Evolutionary conservation across 2,888 invertebrate genomes (phyloP).

Genomic region (Adineta ricciae): DNA sequence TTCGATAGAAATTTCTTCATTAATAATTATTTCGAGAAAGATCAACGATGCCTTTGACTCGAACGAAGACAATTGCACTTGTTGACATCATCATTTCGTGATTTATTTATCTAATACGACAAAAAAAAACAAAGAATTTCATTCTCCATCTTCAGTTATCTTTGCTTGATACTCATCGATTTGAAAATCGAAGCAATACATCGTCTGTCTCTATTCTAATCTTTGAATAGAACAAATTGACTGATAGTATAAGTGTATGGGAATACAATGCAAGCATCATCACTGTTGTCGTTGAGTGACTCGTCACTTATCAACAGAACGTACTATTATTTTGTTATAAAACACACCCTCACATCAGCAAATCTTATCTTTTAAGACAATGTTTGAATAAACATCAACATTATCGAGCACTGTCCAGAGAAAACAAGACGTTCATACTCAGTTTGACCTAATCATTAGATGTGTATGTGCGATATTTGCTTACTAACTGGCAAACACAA

Average conservation of each 20-base stretch:
- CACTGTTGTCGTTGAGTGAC: slow-evolving; percentile 3
- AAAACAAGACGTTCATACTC: background rate
- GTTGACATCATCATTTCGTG: background rate
- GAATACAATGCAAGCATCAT: background rate
- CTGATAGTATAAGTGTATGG: slow-evolving; percentile 1
- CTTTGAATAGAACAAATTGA: background rate
- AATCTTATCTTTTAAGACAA: background rate
- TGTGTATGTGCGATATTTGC: slow-evolving; percentile 5
- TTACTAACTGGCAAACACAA: background rate
- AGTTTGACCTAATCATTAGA: background rate
- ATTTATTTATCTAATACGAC: too few species aligned
- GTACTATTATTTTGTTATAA: slow-evolving; percentile 15
- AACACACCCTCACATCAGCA: background rate
- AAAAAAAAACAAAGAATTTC: too few species aligned
- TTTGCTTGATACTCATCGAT: background rate
- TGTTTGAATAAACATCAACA: slow-evolving; percentile 4
- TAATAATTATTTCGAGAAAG: background rate
- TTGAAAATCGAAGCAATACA: background rate
- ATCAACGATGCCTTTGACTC: background rate
- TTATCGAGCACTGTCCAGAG: background rate
- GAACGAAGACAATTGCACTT: background rate
- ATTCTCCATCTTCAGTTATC: background rate
- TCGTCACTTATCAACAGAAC: slow-evolving; percentile 2
- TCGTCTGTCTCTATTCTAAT: background rate
- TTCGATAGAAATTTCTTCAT: background rate